Evolutionary conservation across 2,888 invertebrate genomes (phyloP).

Genomic region (Apodemia hepburni): DNA sequence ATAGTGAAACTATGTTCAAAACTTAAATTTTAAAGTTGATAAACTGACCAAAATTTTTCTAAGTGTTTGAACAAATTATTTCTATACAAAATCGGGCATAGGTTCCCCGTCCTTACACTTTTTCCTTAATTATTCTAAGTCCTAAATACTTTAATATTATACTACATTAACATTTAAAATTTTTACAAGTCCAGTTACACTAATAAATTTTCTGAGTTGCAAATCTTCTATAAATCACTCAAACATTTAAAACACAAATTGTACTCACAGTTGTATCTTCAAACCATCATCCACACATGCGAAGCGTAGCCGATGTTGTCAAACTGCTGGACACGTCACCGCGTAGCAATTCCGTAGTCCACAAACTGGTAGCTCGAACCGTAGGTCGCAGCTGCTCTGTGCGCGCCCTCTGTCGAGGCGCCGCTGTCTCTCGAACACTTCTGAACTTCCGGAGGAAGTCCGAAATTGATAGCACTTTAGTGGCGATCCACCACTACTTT

Average conservation of each 20-base stretch:
- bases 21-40: not conserved
- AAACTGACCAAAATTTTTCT: not conserved
- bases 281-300: not conserved
- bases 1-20: not conserved
- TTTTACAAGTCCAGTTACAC: not conserved
- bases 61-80: not conserved
- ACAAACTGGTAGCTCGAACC: constrained; percentile 72
- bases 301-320: not conserved
- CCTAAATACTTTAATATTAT: not conserved
- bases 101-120: not conserved
- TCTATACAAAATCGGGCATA: constrained; percentile 2
- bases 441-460: constrained; percentile 8
- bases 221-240: not conserved
- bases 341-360: not conserved
- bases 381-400: constrained; percentile 92
- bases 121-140: constrained; percentile 4
- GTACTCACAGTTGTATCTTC: constrained; percentile 10
- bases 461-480: not conserved
- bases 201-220: not conserved
- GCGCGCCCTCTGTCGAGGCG: constrained; percentile 87
- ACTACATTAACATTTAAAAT: not conserved
- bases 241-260: not conserved
- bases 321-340: not conserved
- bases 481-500: constrained; percentile 9
- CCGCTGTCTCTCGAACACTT: not conserved